phyloP scores from a whole-genome alignment of 2,888 invertebrate species.

The Anaspis maculata region DNA sequence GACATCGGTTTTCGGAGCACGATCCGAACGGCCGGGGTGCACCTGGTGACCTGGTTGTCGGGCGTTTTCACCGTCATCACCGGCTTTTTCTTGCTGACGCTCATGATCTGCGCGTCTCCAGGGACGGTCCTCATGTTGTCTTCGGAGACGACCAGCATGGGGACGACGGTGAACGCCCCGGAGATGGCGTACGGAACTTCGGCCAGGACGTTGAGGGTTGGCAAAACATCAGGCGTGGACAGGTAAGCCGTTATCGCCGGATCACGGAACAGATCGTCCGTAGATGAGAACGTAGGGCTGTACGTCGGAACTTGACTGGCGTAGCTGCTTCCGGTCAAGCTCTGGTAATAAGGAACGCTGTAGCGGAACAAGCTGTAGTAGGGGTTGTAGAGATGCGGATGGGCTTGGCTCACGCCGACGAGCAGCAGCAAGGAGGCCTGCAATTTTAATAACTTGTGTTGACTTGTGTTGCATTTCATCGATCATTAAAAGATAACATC shows the following conservation, averaged over 20 bases:
- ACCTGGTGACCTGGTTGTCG: conserved; percentile 31
- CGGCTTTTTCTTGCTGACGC: conserved; percentile 36
- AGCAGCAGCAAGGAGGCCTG: too few species aligned
- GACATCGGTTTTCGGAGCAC: conserved; percentile 38
- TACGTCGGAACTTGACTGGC: conserved; percentile 12
- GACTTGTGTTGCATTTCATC: too few species aligned
- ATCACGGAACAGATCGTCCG: conserved; percentile 13
- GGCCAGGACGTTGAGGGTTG: conserved; percentile 33
- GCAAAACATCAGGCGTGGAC: conserved; percentile 19
- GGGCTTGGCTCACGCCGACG: too few species aligned
- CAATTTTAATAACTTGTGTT: too few species aligned
- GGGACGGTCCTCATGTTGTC: conserved; percentile 35
- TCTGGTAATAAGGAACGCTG: conserved; percentile 10
- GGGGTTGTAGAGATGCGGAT: conserved; percentile 15
- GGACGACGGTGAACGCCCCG: conserved; percentile 35
- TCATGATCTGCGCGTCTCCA: conserved; percentile 36
- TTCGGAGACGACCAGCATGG: conserved; percentile 34
- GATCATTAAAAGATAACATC: too few species aligned
- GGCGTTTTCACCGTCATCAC: conserved; percentile 36
- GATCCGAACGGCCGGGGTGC: conserved; percentile 42
- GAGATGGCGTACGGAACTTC: conserved; percentile 34
- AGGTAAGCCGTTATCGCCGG: conserved; percentile 13
- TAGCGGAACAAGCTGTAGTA: conserved; percentile 16
- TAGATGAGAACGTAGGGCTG: conserved; percentile 10
- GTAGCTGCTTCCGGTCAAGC: conserved; percentile 10